Evolutionary conservation across 2,113 vertebrate species (phyloP), one percentile per base, ranked within the genome.

Genomic region (Tachysurus vachellii): DNA sequence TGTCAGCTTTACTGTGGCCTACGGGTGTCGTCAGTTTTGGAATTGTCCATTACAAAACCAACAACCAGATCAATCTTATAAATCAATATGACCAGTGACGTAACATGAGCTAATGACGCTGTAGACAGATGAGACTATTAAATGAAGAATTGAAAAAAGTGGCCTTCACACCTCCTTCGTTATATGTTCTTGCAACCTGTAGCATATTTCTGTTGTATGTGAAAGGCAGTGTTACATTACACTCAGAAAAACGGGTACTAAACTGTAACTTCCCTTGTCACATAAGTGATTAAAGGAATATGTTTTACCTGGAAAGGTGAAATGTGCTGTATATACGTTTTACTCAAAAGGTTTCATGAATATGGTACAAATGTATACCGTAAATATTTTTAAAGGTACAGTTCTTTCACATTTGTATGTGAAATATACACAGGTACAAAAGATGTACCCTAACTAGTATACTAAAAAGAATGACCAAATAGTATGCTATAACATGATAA

Each of bases 11-110:
- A 83, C 68, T 62, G 54, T 53, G n/a, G 80, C 57, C 80, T 62
- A 76, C 10, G 80, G 86, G 80, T 83, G 80, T 54, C 57, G 70
- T 87, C 62, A 73, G 50, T 82, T 83, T 83, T 83, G 57, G 70
- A 82, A 90, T 88, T 86, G 86, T 86, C 75, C 68, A 86, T 90
- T 86, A 90, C 81, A 84, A 84, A 83, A 90, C 83, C 83, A 85
- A 87, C 87, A 89, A 85, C 86, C 61, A 76, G 85, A 90, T 82
- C 85, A 88, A 75, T 82, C 31, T 73, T 66, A 47, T 28, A 81
- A 86, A 88, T 88, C 89, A 90, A 88, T 90, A 83, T 50, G 47
- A 80, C 42, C 89, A 59, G 75, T 86, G 73, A 86, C 59, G 59
- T 70, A 88, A 88, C 50, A 77, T 61, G 86, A 83, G 56, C 73